Evolutionary conservation across 2,113 vertebrate genomes (phyloP).

Genomic region (Hucho hucho): DNA sequence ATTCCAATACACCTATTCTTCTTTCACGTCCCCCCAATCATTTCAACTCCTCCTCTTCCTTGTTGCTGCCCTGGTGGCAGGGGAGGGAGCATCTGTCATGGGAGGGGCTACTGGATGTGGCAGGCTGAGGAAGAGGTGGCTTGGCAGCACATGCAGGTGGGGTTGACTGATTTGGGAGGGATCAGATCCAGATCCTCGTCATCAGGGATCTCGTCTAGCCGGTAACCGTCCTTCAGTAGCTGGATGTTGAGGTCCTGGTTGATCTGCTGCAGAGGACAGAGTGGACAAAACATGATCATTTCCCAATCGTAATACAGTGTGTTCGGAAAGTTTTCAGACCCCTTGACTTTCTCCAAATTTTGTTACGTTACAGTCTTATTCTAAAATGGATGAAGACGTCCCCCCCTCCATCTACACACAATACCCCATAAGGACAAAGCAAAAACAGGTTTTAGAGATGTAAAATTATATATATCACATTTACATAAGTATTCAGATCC

Average conservation of each 20-base stretch:
- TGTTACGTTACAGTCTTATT: too few species aligned
- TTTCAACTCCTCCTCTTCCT: slow-evolving; percentile 4
- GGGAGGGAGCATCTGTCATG: neutral
- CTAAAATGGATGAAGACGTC: too few species aligned
- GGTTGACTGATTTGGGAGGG: slow-evolving; percentile 94
- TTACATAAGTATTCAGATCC: too few species aligned
- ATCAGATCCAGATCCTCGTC: slow-evolving; percentile 98
- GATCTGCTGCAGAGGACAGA: slow-evolving; percentile 84
- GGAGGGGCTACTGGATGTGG: slow-evolving; percentile 90
- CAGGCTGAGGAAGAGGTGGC: slow-evolving; percentile 93
- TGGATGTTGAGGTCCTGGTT: slow-evolving; percentile 99
- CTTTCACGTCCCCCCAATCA: slow-evolving; percentile 4
- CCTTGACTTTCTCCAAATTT: too few species aligned
- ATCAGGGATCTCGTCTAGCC: slow-evolving; percentile 96
- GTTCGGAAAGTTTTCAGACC: too few species aligned
- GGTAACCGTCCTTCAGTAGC: slow-evolving; percentile 97
- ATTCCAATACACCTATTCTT: slow-evolving; percentile 47
- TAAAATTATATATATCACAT: too few species aligned
- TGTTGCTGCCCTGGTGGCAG: neutral
- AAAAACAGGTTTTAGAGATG: too few species aligned
- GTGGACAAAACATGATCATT: slow-evolving; percentile 35
- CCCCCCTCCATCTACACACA: too few species aligned
- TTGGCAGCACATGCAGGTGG: slow-evolving; percentile 99
- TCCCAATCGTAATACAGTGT: neutral
- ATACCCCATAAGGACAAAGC: too few species aligned